Percentiles rank a stretch among this genome's conserved stretches.
Conservation (phyloP, 2,113 vertebrate species). For the Hucho hucho region DNA sequence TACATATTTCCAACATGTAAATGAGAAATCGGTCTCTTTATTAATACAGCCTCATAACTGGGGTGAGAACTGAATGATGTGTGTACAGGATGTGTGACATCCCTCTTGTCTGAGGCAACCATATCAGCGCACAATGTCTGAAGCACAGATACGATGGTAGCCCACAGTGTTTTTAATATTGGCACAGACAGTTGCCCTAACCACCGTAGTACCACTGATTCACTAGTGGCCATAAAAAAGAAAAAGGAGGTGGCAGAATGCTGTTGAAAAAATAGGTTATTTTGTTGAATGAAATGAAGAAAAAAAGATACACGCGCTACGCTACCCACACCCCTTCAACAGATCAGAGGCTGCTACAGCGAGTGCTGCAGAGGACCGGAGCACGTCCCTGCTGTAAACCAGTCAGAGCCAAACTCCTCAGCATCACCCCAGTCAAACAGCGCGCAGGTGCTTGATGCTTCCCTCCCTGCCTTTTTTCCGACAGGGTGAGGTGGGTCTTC, state of each 20-base stretch:
- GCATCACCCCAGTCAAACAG: conserved; percentile 42
- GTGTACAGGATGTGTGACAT: neutral
- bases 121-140: too few relatives aligned
- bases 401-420: conserved; percentile 30
- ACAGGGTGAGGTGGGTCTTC: conserved; percentile 31
- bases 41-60: too few relatives aligned
- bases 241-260: conserved; percentile 10
- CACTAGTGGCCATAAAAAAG: too few relatives aligned
- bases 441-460: conserved; percentile 52
- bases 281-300: too few relatives aligned
- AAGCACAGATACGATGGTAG: too few relatives aligned
- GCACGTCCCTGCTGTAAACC: conserved; percentile 10
- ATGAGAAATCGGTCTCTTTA: too few relatives aligned
- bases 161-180: too few relatives aligned
- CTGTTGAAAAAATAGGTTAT: neutral
- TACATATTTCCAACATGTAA: too few relatives aligned
- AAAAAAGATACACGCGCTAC: conserved; percentile 8
- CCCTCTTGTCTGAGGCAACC: neutral
- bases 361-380: conserved; percentile 52
- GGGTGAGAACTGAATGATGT: too few relatives aligned
- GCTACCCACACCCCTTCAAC: conserved; percentile 45
- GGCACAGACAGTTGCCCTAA: too few relatives aligned
- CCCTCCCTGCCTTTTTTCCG: conserved; percentile 3
- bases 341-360: conserved; percentile 27
- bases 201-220: too few relatives aligned